phyloP scores from a whole-genome alignment of 2,113 vertebrate species.

The Emberiza fucata region DNA sequence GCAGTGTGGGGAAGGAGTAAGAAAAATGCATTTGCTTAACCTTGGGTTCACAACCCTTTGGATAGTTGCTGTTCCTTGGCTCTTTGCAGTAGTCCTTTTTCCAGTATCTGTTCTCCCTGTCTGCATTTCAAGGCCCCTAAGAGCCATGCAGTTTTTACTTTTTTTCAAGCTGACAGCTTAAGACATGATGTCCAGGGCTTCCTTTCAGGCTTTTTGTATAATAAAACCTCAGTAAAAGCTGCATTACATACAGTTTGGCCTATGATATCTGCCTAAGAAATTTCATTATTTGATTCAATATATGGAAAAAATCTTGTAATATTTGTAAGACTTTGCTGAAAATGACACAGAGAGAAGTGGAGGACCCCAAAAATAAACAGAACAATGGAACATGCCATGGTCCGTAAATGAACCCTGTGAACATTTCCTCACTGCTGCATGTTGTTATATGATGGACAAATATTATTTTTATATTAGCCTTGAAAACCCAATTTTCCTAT shows the following conservation, averaged over 20 bases:
- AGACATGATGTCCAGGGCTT: background rate
- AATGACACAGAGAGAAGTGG: background rate
- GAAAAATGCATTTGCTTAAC: conserved; percentile 4
- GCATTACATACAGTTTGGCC: background rate
- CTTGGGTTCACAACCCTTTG: background rate
- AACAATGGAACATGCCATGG: background rate
- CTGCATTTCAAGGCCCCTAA: background rate
- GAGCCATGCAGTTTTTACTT: background rate
- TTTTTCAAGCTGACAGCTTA: background rate
- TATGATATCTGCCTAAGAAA: background rate
- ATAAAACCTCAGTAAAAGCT: background rate
- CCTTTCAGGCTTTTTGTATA: background rate
- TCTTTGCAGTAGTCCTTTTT: background rate
- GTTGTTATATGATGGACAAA: background rate
- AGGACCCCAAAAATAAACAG: background rate
- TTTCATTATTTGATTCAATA: background rate
- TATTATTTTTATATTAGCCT: background rate
- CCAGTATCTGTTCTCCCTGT: background rate
- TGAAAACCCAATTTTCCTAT: background rate
- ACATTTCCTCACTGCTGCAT: background rate
- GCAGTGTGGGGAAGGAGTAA: background rate
- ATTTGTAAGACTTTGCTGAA: background rate
- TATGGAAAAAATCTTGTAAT: background rate
- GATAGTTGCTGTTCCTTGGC: background rate
- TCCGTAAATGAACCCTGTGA: background rate